Base-by-base conservation (phyloP, 2,113 vertebrate species). In the Sclerurus mexicanus region DNA sequence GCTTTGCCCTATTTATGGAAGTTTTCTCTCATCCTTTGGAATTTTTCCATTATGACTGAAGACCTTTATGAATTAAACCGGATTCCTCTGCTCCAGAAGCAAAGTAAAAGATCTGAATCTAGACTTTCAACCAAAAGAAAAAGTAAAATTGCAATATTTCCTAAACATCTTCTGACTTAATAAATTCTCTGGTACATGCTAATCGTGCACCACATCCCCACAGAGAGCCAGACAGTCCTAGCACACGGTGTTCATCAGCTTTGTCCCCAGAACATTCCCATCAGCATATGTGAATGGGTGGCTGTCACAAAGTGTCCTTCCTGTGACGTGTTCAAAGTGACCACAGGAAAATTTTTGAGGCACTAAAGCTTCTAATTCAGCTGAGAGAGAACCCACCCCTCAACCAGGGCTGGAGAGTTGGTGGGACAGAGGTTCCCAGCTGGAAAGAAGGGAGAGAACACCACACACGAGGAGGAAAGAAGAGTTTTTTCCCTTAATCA, bases 401-500 rank as follows among this genome's bases (percentile, higher is more conserved):
- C 47, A 20, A 23, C 21, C 1, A 1, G 39, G 4, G 18, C 35
- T 59, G 80, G 31, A 46, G 28, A 7, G 12, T 4, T 40, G 63
- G 17, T 2, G 0, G 1, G 0, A 4, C 10, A 8, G 30, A 42
- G 30, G 35, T 39, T 87, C 46, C 25, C 39, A 73, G 63, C 20
- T 81, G 52, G 27, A 42, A 67, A 60, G 53, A 56, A 79, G 13
- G 31, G 30, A n/a, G 24, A 3, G 11, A 53, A 33, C 5, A 24
- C 2, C 14, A 14, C 0, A 1, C 5, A 30, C 2, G 4, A 74
- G 5, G n/a, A 44, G 58, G 37, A 76, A 50, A 87, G 4, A 2
- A 35, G 4, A 9, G 9, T 22, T 64, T 73, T 33, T 64, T 50
- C 35, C 50, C 42, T 27, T 73, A 20, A 35, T n/a, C 20, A 16